Percentiles rank a stretch among this genome's conserved stretches.
Conservation (phyloP, 2,888 invertebrate species). For the Dicranocentrus wangi region DNA sequence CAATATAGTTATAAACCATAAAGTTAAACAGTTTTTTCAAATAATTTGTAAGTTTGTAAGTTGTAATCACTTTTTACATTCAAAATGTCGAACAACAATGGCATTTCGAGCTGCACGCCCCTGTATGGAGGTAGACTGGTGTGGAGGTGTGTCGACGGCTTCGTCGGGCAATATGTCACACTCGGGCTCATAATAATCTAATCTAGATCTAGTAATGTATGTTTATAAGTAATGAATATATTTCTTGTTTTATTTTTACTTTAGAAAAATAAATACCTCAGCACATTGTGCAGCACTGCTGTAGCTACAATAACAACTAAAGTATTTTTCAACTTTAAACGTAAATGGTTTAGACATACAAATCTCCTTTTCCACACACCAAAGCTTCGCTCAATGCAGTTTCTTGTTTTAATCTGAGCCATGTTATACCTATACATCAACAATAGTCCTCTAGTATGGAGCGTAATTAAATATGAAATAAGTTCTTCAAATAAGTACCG, state of each 20-base stretch:
- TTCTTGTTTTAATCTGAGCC: conserved; percentile 36
- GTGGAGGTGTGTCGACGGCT: not conserved
- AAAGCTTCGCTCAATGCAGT: conserved; percentile 44
- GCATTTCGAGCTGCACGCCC: not conserved
- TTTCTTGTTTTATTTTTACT: not conserved
- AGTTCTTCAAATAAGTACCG: not conserved
- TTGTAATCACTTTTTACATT: too few species aligned
- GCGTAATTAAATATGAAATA: not conserved
- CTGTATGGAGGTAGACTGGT: not conserved
- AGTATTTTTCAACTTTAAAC: conserved; percentile 28
- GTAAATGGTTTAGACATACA: conserved; percentile 23
- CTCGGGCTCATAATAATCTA: not conserved
- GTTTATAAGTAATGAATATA: not conserved
- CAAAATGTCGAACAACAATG: not conserved
- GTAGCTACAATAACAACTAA: conserved; percentile 51
- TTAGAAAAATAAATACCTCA: conserved; percentile 10
- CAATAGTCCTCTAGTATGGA: too few species aligned
- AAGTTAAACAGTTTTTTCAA: not conserved
- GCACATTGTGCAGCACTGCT: conserved; percentile 53
- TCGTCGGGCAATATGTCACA: not conserved
- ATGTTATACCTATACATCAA: conserved; percentile 32
- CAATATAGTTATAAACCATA: not conserved
- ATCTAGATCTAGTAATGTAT: not conserved
- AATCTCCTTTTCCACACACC: conserved; percentile 55
- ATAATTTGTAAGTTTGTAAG: too few species aligned